Evolutionary conservation across 2,797 vertebrate species (phyloP).

Genomic region (Sebastes minor): DNA sequence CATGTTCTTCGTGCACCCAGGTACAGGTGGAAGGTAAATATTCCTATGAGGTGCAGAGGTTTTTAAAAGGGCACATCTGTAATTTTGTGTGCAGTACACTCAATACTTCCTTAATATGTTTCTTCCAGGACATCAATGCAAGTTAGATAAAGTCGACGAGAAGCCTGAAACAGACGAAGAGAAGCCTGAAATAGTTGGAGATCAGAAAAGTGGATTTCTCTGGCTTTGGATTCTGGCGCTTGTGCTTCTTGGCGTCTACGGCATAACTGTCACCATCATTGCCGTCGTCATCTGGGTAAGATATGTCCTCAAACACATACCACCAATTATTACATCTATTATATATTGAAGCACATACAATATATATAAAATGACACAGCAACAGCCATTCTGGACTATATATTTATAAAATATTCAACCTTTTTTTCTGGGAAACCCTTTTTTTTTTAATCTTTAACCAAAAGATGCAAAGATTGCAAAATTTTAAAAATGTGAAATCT

Average conservation of each 20-base stretch:
- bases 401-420: background rate
- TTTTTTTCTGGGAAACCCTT: background rate
- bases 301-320: background rate
- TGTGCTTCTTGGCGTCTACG: constrained; percentile 31
- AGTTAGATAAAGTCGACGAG: accelerated
- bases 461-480: background rate
- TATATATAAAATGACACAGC: background rate
- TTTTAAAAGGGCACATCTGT: background rate
- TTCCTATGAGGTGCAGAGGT: background rate
- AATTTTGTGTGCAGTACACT: background rate
- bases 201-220: accelerated
- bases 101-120: background rate
- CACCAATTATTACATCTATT: background rate
- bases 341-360: background rate
- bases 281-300: constrained; percentile 58
- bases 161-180: accelerated
- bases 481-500: background rate
- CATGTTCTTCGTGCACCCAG: background rate
- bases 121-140: constrained; percentile 27
- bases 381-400: background rate
- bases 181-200: accelerated
- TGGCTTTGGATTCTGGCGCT: constrained; percentile 47
- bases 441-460: background rate
- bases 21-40: constrained; percentile 62
- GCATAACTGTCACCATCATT: constrained; percentile 37